Evolutionary conservation across 2,113 vertebrate species (phyloP), one percentile per base, ranked within the genome.

Genomic region (Chionomys nivalis): DNA sequence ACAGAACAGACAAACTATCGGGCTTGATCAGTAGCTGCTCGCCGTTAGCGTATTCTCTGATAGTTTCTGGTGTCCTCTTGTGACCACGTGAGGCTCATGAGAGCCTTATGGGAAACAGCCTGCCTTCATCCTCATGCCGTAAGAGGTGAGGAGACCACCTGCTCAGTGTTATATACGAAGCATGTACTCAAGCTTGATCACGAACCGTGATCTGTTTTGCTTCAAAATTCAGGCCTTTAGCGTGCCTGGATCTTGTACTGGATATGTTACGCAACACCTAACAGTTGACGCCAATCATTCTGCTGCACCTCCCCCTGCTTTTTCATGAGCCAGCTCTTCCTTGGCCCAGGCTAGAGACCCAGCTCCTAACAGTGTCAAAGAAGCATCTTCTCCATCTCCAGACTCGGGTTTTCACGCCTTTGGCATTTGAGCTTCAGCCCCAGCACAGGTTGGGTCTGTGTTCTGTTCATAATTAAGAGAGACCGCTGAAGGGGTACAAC

Each of bases 381-480:
- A 70, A 73, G 52, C 75, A 97, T 96, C 79, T 16, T 63, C 28
- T 47, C 72, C 4, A 78, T 96, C 96, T 89, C 75, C 65, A 63
- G 72, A 44, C 66, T 75, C 17, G 0, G 78, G 90, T 94, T 95
- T 96, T 96, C 88, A 72, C 73, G 90, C 90, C 94, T 93, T 91
- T 77, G 21, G n/a, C 75, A 31, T 63, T 65, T 90, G 58, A 44
- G 39, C 68, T 87, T 58, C 58, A n/a, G 36, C 66, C 85, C 31
- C 66, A 55, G 58, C n/a, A 49, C 1, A 1, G 39, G 63, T 87
- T 73, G 24, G 1, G 39, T 94, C 92, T 95, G 93, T 39, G 88
- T 87, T 96, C 90, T 97, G 93, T 95, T 94, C 97, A 82, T 23
- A 28, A 94, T 91, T 87, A 42, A 86, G 26, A 77, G 95, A 42